Conservation (phyloP, 2,888 invertebrate species). For the Sphecodes monilicornis region DNA sequence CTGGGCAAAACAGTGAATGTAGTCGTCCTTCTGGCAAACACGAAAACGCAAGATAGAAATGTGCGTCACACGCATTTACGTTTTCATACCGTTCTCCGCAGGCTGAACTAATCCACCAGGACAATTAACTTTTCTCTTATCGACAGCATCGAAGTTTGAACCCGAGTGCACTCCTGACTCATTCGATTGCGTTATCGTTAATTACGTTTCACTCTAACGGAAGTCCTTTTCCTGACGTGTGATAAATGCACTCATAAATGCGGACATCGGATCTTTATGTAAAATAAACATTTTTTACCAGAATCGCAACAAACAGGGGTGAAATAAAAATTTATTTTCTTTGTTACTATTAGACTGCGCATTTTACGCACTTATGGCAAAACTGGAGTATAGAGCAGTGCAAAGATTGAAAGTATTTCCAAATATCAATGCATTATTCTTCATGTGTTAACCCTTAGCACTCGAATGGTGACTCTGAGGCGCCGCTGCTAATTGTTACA, state of each 20-base stretch:
- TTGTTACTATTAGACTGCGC: no score
- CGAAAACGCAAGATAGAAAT: slow-evolving; percentile 27
- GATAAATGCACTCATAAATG: background rate
- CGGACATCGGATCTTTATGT: no score
- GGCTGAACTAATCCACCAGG: background rate
- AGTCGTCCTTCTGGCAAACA: slow-evolving; percentile 78
- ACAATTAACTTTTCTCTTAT: background rate
- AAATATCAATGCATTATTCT: no score
- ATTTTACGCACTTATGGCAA: no score
- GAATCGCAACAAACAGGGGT: background rate
- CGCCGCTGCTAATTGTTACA: no score
- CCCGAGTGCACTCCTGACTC: background rate
- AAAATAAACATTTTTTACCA: background rate
- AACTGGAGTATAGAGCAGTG: no score
- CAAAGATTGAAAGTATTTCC: no score
- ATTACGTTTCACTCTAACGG: background rate
- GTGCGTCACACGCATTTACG: slow-evolving; percentile 5
- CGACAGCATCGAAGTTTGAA: background rate
- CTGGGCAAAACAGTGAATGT: slow-evolving; percentile 77
- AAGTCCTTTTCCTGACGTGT: background rate
- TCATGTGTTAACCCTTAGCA: no score
- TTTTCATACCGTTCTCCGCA: slow-evolving; percentile 2
- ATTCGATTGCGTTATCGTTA: background rate
- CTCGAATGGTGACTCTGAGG: no score
- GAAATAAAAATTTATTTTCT: background rate